Evolutionary conservation across 2,888 invertebrate genomes (phyloP).

Genomic region (Andricus quercusramuli): DNA sequence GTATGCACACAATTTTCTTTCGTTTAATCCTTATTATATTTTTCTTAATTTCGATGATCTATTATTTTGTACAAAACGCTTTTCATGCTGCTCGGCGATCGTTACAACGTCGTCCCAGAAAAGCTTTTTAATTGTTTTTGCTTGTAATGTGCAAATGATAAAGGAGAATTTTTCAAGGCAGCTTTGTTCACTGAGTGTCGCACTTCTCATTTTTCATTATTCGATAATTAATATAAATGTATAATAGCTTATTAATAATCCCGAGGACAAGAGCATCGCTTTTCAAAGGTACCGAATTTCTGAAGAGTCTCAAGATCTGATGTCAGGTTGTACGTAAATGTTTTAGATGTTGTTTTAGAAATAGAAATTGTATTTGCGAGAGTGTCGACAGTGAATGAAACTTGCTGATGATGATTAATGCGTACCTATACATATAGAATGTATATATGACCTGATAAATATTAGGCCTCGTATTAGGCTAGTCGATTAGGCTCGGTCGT

Average conservation of each 20-base stretch:
- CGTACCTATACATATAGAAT: background rate
- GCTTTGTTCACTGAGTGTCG: constrained; percentile 42
- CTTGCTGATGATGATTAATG: constrained; percentile 24
- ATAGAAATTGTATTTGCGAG: background rate
- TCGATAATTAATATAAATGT: background rate
- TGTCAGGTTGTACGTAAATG: background rate
- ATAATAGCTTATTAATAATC: background rate
- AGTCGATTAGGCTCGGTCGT: constrained; percentile 4
- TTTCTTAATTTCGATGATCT: constrained; percentile 39
- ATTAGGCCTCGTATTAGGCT: background rate
- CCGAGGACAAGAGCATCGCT: background rate
- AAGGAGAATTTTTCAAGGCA: background rate
- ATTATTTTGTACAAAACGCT: constrained; percentile 35
- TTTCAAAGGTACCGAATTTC: background rate
- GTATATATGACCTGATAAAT: constrained; percentile 14
- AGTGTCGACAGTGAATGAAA: constrained; percentile 38
- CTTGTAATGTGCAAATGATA: constrained; percentile 44
- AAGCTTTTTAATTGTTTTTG: constrained; percentile 46
- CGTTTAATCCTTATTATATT: constrained; percentile 47
- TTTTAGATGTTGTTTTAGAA: constrained; percentile 6
- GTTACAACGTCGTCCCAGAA: constrained; percentile 25
- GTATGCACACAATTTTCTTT: constrained; percentile 70
- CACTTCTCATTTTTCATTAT: constrained; percentile 31
- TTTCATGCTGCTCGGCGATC: constrained; percentile 4
- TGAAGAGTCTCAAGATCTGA: background rate